Evolutionary conservation across 2,797 vertebrate genomes (phyloP).

Genomic region (Decapterus maruadsi): DNA sequence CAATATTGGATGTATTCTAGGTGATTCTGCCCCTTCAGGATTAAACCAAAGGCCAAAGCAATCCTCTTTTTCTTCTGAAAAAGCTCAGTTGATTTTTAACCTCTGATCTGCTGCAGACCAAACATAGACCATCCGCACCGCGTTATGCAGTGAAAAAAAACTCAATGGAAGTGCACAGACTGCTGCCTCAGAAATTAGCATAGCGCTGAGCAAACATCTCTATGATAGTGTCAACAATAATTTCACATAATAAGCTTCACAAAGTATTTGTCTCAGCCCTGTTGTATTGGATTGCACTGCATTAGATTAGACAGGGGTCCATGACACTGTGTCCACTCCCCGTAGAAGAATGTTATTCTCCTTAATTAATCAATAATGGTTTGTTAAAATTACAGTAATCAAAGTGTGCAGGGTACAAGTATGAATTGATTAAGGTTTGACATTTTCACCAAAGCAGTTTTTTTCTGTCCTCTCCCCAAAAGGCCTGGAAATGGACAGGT

Average conservation of each 20-base stretch:
- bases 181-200: constrained; percentile 23
- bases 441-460: not conserved
- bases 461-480: not conserved
- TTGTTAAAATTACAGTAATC: constrained; percentile 20
- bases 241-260: constrained; percentile 33
- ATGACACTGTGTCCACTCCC: constrained; percentile 3
- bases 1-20: constrained; percentile 1
- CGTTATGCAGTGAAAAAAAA: constrained; percentile 1
- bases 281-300: constrained; percentile 12
- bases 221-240: constrained; percentile 15
- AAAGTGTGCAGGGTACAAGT: constrained; percentile 5
- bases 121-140: not conserved
- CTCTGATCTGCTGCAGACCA: not conserved
- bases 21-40: not conserved
- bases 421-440: constrained; percentile 1
- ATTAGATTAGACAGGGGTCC: constrained; percentile 19
- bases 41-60: too few relatives aligned
- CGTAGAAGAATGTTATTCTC: not conserved
- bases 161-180: constrained; percentile 9
- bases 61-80: not conserved
- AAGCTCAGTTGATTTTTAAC: not conserved
- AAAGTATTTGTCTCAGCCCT: constrained; percentile 32
- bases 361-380: constrained; percentile 34
- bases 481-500: not conserved
- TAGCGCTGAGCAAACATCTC: constrained; percentile 32